These are phyloP conservation scores for Melanotaenia duboulayi DNA, from an alignment of 2,113 vertebrate genomes.

Conservation along the genomic window DNA sequence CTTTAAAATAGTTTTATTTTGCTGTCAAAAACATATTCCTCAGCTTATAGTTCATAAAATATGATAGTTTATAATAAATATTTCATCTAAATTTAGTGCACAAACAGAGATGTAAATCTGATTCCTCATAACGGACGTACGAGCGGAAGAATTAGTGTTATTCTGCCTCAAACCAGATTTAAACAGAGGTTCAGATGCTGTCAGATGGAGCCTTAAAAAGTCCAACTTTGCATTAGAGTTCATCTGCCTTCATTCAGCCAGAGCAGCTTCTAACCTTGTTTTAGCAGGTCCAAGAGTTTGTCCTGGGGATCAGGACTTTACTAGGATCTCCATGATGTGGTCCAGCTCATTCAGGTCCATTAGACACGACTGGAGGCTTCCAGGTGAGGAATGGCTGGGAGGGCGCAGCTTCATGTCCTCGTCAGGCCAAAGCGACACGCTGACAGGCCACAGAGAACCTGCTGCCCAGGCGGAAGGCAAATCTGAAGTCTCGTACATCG, in stretches of 20 bases:
- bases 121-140: constrained; percentile 1
- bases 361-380: constrained; percentile 83
- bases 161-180: neutral
- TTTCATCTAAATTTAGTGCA: constrained; percentile 11
- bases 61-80: constrained; percentile 2
- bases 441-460: constrained; percentile 68
- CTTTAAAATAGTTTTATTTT: neutral
- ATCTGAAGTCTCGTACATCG: constrained; percentile 89
- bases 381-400: constrained; percentile 77
- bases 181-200: neutral
- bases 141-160: neutral
- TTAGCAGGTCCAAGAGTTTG: neutral
- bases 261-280: neutral
- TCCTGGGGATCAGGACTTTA: constrained; percentile 79
- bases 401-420: constrained; percentile 82
- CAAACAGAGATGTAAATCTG: constrained; percentile 1
- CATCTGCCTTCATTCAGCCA: neutral
- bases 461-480: constrained; percentile 78
- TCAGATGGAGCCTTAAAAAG: constrained; percentile 29
- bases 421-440: constrained; percentile 72
- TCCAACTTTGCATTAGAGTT: constrained; percentile 2
- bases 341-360: constrained; percentile 89
- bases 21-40: neutral
- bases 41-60: neutral
- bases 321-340: constrained; percentile 91